These are phyloP conservation scores for Mola mola DNA, from an alignment of 2,113 vertebrate species.

Conservation along the genomic window DNA sequence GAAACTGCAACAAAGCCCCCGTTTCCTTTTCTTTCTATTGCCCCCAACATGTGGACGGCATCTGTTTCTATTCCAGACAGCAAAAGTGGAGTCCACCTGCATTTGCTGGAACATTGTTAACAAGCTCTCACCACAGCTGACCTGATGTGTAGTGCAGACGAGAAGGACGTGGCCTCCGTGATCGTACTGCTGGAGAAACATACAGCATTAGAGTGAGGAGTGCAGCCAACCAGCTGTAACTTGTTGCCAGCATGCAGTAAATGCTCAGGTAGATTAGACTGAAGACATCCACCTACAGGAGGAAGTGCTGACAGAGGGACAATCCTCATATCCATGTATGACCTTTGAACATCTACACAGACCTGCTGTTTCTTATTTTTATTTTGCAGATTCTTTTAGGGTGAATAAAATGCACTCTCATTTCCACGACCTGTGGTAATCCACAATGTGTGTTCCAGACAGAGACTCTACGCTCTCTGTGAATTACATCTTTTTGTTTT, in stretches of 20 bases:
- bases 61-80: conserved; percentile 55
- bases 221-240: conserved; percentile 16
- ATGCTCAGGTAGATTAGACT: not conserved
- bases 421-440: conserved; percentile 8
- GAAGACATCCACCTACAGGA: not conserved
- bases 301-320: not conserved
- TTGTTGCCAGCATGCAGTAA: not conserved
- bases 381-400: conserved; percentile 12
- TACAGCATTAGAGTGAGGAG: not conserved
- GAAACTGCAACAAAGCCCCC: not conserved
- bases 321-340: not conserved
- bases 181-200: conserved; percentile 2
- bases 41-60: conserved; percentile 48
- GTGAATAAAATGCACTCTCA: conserved; percentile 17
- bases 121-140: conserved; percentile 18
- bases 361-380: conserved; percentile 6
- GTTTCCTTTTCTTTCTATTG: not conserved
- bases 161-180: conserved; percentile 4
- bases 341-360: not conserved
- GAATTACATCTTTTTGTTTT: conserved; percentile 38
- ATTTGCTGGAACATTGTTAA: conserved; percentile 25
- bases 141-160: conserved; percentile 24
- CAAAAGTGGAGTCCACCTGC: conserved; percentile 38
- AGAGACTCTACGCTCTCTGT: not conserved
- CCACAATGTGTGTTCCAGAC: too few relatives aligned